Evolutionary conservation across 2,888 invertebrate species (phyloP), one percentile per base, ranked within the genome.

Genomic region (Ametastegia equiseti): DNA sequence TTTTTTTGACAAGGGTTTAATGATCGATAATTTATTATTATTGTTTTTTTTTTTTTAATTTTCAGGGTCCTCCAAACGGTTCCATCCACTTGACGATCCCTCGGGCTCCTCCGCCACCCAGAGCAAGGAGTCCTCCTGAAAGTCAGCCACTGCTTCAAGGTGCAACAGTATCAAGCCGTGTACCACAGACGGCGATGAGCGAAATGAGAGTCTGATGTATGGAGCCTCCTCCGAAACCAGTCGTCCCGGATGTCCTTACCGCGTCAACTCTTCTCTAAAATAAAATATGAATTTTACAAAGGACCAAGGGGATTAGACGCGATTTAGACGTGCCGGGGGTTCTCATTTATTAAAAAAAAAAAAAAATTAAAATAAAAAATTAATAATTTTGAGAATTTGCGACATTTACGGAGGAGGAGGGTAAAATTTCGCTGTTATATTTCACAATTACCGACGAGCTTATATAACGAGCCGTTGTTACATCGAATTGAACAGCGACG

Each of bases 171-270:
- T 93, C 93, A 82, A 93, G 94, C 89, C 93, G 94, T 90, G 94
- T 96, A 91, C 96, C 96, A 77, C 96, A 96, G 91, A 97, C 97
- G 85, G 96, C 96, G 83, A 97, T 97, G 92, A 96, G 96, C 92
- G 97, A 97, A 93, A 97, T 97, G 97, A 94, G 97, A 92, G 97
- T 97, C 95, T 97, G 97, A 97, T 96, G 89, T 87, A 88, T 88
- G 87, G 90, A 91, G 88, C 88, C 90, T 88, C 90, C 90, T 89
- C 90, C 91, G 86, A 88, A 90, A 82, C 89, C 89, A 82, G 89
- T 89, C 85, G 89, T 89, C 84, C 89, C 90, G 84, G 91, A 90
- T 84, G 90, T 91, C 83, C 86, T 90, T 60, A 91, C 91, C 83
- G 90, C 90, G 83, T 91, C 91, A 84, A 91, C 91, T 73, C 88